Percentiles rank a stretch among this genome's conserved stretches.
Evolutionary conservation across 1,140 invertebrate genomes (phyloP).

Genomic region (Drosophila lowei): DNA sequence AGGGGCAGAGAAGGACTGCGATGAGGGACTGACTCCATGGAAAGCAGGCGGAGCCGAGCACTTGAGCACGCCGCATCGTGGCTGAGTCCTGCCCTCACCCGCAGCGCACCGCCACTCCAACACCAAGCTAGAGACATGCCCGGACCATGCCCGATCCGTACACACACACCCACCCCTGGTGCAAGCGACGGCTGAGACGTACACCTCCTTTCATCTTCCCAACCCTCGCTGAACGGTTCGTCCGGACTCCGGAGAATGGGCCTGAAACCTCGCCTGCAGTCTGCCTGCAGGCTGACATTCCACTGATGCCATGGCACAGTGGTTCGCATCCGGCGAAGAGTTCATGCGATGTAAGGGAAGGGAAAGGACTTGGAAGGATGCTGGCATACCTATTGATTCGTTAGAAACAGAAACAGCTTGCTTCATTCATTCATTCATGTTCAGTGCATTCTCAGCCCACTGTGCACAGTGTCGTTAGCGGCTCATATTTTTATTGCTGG

Average conservation of each 20-base stretch:
- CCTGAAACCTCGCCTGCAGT: conserved; percentile 44
- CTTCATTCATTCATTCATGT: too few relatives aligned
- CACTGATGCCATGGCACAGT: conserved; percentile 44
- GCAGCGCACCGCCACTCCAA: conserved; percentile 1
- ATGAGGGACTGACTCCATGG: conserved; percentile 22
- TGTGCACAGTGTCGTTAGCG: conserved; percentile 20
- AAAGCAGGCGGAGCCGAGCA: conserved; percentile 52
- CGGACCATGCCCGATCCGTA: not conserved
- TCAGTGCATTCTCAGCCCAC: not conserved
- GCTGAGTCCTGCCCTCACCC: conserved; percentile 25
- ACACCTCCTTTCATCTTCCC: too few relatives aligned
- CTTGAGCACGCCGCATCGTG: conserved; percentile 67
- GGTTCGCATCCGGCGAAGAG: conserved; percentile 1
- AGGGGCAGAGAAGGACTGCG: conserved; percentile 5
- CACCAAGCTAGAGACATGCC: conserved; percentile 10
- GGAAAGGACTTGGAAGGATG: too few relatives aligned
- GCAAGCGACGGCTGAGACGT: too few relatives aligned
- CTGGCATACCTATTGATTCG: too few relatives aligned
- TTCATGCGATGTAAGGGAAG: not conserved
- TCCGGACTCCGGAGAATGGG: not conserved
- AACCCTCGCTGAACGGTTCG: too few relatives aligned
- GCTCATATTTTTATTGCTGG: conserved; percentile 61
- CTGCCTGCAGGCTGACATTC: conserved; percentile 50
- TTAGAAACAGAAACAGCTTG: too few relatives aligned
- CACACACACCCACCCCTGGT: too few relatives aligned